Conservation (phyloP, 2,797 vertebrate species). For the Rousettus madagascariensis region DNA sequence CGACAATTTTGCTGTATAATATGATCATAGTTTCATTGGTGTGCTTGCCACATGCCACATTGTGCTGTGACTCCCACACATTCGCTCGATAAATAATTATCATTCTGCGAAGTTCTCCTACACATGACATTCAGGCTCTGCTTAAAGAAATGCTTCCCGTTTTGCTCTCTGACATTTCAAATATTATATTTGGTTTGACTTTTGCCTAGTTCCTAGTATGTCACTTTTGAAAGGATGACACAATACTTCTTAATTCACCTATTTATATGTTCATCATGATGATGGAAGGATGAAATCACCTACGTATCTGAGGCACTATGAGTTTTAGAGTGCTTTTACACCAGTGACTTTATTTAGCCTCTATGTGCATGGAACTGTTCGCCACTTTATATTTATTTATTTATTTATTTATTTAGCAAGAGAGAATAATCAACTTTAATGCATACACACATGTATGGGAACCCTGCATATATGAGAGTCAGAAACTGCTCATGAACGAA, state of each 20-base stretch:
- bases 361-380: not conserved
- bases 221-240: not conserved
- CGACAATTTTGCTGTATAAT: not conserved
- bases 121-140: not conserved
- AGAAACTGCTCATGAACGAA: too few relatives aligned
- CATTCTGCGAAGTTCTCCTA: not conserved
- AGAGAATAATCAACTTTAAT: too few relatives aligned
- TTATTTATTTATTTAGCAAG: too few relatives aligned
- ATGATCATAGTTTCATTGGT: not conserved
- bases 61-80: conserved; percentile 3
- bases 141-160: conserved; percentile 34
- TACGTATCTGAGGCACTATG: not conserved
- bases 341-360: not conserved
- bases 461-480: too few relatives aligned
- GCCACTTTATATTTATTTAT: too few relatives aligned
- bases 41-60: not conserved
- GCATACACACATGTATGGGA: too few relatives aligned
- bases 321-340: not conserved
- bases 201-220: not conserved
- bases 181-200: not conserved
- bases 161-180: conserved; percentile 12
- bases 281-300: not conserved
- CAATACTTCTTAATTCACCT: not conserved
- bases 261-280: not conserved
- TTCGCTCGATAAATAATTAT: conserved; percentile 19